Base-by-base conservation (phyloP, 2,888 invertebrate species). In the Chloroclystis v-ata region DNA sequence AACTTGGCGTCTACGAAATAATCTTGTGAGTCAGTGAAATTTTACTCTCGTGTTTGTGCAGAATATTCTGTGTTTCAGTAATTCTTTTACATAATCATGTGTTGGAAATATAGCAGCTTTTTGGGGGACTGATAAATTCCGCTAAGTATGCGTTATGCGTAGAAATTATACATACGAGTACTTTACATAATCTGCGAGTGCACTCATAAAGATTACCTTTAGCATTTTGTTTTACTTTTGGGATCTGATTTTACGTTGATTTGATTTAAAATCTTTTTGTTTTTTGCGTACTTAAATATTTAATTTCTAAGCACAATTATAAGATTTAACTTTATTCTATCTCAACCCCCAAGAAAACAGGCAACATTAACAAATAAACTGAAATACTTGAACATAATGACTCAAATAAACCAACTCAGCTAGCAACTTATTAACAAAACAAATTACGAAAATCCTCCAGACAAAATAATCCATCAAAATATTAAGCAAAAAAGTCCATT, bases 21-120 rank as follows among this genome's bases (percentile, higher is more conserved):
- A n/a, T n/a, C n/a, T n/a, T 6, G 6, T 1, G 10, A 20, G 6
- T 10, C 11, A 42, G 42, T 42, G 26, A 33, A 14, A 11, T 10
- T 16, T 16, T 5, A 20, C 20, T 20, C 5, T 11, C n/a, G 5
- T 3, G 14, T 10, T 20, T 20, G 26, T 42, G 20, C 14, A 14
- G 12, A 20, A 13, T 11, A 9, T 35, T 37, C 43, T 49, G 26
- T 32, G 78, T 75, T 77, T 72, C 59, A 20, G 63, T 76, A 82
- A 82, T 86, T 83, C 81, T 85, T 86, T 86, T 79, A 85, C 85
- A 86, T 85, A 85, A 85, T 86, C 83, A 85, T 80, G 83, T 83
- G 85, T 78, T 82, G 80, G 79, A 83, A 86, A 83, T 81, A 84
- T 80, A 85, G 81, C 84, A 78, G 78, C 76, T 79, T 83, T 80